These are phyloP conservation scores for Bubalus kerabau DNA, from an alignment of 2,113 vertebrate species.

Conservation along the genomic window DNA sequence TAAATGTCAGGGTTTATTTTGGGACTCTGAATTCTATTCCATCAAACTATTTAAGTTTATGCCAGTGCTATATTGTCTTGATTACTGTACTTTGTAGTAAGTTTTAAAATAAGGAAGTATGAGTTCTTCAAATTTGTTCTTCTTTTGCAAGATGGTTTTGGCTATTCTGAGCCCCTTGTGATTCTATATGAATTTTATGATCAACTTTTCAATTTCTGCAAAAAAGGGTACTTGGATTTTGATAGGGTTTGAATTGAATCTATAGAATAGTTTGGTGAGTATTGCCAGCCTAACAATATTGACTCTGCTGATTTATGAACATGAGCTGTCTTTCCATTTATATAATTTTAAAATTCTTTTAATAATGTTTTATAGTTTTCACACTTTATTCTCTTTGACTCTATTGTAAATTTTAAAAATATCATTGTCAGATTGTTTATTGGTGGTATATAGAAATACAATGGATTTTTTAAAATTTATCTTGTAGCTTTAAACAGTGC, in stretches of 20 bases:
- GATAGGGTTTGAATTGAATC: neutral
- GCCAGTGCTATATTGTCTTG: neutral
- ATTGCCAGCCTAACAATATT: neutral
- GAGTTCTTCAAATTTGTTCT: neutral
- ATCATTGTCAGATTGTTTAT: neutral
- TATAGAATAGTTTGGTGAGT: neutral
- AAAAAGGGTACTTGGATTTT: neutral
- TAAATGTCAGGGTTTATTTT: neutral
- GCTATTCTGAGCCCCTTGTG: neutral
- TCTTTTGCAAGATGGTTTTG: neutral
- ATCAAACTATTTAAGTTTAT: neutral
- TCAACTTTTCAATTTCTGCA: neutral
- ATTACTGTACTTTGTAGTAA: neutral
- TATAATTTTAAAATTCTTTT: neutral
- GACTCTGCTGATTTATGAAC: neutral
- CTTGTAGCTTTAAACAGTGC: neutral
- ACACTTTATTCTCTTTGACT: neutral
- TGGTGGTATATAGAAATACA: neutral
- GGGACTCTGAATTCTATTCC: neutral
- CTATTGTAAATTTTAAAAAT: neutral
- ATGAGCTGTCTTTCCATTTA: neutral
- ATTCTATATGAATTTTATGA: neutral
- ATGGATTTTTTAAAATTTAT: neutral
- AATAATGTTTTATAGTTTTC: neutral
- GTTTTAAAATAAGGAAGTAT: neutral